These are phyloP conservation scores for Amazona ochrocephala DNA, from an alignment of 2,797 vertebrate species.

Conservation along the genomic window DNA sequence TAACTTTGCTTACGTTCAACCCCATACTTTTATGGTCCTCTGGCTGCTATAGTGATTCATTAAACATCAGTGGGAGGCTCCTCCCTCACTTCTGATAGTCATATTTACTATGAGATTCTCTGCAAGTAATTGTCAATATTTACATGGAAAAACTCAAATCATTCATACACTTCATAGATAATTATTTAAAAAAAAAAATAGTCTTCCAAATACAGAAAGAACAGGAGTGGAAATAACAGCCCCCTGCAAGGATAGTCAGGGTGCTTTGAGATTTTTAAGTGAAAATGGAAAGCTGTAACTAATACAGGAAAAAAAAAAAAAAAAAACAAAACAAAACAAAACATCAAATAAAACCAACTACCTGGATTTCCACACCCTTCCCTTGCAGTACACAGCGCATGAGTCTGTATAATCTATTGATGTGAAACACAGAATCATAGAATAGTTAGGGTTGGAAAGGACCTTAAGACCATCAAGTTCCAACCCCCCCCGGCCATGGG, in stretches of 20 bases:
- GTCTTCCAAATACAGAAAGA: not conserved
- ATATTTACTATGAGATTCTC: not conserved
- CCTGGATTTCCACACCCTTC: not conserved
- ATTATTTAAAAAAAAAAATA: not conserved
- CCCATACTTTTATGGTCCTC: not conserved
- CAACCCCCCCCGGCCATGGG: too few species aligned
- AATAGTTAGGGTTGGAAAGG: too few species aligned
- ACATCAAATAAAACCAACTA: not conserved
- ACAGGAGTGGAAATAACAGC: not conserved
- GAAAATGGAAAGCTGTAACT: not conserved
- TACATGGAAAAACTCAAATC: not conserved
- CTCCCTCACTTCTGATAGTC: not conserved
- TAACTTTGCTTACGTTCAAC: constrained; percentile 17
- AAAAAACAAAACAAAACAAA: not conserved
- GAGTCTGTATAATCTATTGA: not conserved
- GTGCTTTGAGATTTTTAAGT: not conserved
- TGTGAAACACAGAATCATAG: not conserved
- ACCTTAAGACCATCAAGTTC: too few species aligned
- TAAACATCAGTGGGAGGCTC: not conserved
- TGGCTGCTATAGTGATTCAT: not conserved
- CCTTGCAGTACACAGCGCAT: not conserved
- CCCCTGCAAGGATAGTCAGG: not conserved
- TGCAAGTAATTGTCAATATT: not conserved
- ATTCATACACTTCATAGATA: not conserved
- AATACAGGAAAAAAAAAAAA: fast-evolving